These are phyloP conservation scores for Dromiciops gliroides DNA, from an alignment of 2,113 vertebrate species.

Conservation along the genomic window DNA sequence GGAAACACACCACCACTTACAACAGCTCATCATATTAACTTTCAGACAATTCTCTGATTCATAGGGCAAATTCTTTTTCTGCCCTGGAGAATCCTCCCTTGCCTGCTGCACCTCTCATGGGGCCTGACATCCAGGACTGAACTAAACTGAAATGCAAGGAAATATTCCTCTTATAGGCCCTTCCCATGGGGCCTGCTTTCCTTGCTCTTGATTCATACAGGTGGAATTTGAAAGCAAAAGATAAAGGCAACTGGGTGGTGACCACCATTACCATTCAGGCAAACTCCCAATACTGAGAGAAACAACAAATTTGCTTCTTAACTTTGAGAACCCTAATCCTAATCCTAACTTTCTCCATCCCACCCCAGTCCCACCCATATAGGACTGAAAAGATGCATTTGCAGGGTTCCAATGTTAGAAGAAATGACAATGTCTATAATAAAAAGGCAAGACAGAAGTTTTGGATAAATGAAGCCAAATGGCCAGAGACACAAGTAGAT, in stretches of 20 bases:
- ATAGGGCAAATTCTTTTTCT: conserved; percentile 60
- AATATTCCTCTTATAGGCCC: background rate
- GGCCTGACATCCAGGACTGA: background rate
- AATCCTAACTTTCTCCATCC: background rate
- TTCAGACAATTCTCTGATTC: conserved; percentile 62
- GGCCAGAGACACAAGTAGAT: background rate
- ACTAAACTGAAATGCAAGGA: background rate
- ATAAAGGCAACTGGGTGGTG: background rate
- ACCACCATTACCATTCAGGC: background rate
- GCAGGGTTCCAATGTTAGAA: background rate
- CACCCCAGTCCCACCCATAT: background rate
- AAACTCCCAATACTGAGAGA: background rate
- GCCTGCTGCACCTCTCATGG: background rate
- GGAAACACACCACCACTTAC: conserved; percentile 70
- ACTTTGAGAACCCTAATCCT: background rate
- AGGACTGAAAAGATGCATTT: background rate
- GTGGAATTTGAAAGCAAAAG: background rate
- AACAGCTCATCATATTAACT: conserved; percentile 54
- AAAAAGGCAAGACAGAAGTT: conserved; percentile 3
- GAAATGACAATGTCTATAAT: background rate
- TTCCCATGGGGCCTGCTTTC: background rate
- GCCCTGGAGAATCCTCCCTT: conserved; percentile 44
- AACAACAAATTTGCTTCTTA: background rate
- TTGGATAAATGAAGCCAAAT: background rate
- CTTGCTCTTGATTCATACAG: background rate